phyloP scores from a whole-genome alignment of 2,113 vertebrate genomes.

The Macroglossus sobrinus region DNA sequence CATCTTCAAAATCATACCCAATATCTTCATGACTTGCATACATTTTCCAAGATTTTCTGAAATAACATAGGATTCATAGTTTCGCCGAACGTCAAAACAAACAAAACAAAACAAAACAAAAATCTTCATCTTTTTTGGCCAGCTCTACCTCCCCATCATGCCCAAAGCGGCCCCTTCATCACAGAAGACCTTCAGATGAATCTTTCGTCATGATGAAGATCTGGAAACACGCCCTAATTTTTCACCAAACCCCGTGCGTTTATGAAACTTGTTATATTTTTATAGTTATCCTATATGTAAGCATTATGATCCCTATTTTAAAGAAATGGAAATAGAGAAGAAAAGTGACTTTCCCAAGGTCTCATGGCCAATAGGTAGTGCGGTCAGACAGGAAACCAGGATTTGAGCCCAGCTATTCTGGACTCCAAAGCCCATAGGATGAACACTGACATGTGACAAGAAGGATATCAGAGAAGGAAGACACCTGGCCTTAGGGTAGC shows the following conservation, averaged over 20 bases:
- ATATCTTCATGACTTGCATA: slow-evolving; percentile 82
- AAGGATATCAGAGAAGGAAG: not conserved
- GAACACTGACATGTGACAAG: not conserved
- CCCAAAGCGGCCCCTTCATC: too few species aligned
- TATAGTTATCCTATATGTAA: not conserved
- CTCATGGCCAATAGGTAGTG: not conserved
- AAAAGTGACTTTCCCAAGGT: not conserved
- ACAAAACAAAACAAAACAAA: not conserved
- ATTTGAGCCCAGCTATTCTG: not conserved
- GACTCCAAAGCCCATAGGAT: not conserved
- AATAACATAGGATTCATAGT: slow-evolving; percentile 64
- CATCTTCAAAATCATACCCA: slow-evolving; percentile 80
- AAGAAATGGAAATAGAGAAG: not conserved
- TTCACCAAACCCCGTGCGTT: not conserved
- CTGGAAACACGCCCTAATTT: not conserved
- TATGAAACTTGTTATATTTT: not conserved
- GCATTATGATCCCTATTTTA: not conserved
- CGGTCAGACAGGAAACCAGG: not conserved
- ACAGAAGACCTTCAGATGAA: not conserved
- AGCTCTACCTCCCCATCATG: not conserved
- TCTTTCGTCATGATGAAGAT: not conserved
- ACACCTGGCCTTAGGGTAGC: not conserved
- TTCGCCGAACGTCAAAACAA: slow-evolving; percentile 14
- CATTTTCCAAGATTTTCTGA: slow-evolving; percentile 80
- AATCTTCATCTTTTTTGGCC: not conserved